Conservation (phyloP, 2,797 vertebrate species). For the Spinibarbus caldwelli region DNA sequence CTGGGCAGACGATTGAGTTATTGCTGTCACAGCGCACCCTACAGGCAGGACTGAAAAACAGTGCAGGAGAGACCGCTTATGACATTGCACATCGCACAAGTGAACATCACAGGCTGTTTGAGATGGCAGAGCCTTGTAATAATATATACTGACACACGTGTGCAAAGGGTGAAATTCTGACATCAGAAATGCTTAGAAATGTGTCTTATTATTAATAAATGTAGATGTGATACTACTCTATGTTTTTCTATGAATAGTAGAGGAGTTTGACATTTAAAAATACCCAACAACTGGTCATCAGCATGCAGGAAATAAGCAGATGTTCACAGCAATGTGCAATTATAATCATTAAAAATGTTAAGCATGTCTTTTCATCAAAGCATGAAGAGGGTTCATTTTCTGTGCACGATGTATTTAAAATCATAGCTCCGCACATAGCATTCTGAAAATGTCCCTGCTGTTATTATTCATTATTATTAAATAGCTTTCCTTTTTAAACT, state of each 20-base stretch:
- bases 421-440: too few relatives aligned
- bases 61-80: conserved; percentile 83
- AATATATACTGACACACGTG: conserved; percentile 71
- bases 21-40: conserved; percentile 90
- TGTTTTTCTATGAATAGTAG: neutral
- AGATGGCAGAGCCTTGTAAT: conserved; percentile 82
- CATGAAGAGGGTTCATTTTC: too few relatives aligned
- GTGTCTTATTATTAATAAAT: neutral
- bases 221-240: neutral
- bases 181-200: neutral
- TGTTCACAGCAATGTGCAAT: neutral
- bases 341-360: neutral
- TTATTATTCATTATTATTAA: too few relatives aligned
- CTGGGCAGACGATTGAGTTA: conserved; percentile 85
- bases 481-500: too few relatives aligned
- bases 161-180: neutral
- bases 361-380: neutral
- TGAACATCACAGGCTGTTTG: conserved; percentile 82
- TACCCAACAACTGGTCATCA: neutral
- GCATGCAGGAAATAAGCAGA: neutral
- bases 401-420: too few relatives aligned
- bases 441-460: too few relatives aligned
- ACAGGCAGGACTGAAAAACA: conserved; percentile 83
- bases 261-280: neutral
- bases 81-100: conserved; percentile 83